phyloP scores from a whole-genome alignment of 2,113 vertebrate genomes.

The Stigmatopora nigra region DNA sequence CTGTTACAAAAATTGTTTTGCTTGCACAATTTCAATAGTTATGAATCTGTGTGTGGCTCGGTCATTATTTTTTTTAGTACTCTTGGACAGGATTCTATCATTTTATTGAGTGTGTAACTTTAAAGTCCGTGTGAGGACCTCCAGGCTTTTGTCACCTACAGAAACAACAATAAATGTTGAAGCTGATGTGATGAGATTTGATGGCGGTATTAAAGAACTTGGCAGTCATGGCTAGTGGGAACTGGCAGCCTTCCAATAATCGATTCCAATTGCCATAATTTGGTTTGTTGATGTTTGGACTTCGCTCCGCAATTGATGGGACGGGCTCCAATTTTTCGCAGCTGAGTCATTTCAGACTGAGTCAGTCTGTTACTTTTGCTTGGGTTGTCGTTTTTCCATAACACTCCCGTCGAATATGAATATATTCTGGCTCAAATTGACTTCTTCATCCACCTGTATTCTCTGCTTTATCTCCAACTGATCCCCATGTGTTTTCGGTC shows the following conservation, averaged over 20 bases:
- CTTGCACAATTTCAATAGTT: too few relatives aligned
- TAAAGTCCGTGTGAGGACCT: neutral
- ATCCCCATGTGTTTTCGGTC: constrained; percentile 5
- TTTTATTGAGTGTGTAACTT: too few relatives aligned
- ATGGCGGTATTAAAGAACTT: neutral
- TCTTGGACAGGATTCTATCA: too few relatives aligned
- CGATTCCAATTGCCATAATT: neutral
- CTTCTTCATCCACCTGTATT: neutral
- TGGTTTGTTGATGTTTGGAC: neutral
- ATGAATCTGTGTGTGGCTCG: too few relatives aligned
- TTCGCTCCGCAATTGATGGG: neutral
- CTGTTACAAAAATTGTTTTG: too few relatives aligned
- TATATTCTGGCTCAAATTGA: neutral
- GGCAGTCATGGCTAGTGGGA: neutral
- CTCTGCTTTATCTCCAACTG: constrained; percentile 25
- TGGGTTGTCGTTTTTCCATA: neutral
- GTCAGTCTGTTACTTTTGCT: neutral
- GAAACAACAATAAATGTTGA: neutral
- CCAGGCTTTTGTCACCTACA: neutral
- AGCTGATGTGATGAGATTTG: neutral
- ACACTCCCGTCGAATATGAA: neutral
- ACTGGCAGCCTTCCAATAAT: neutral
- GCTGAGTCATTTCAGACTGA: neutral
- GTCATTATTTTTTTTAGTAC: too few relatives aligned
- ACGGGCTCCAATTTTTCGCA: neutral